Conservation (phyloP, 2,797 vertebrate species). For the Telmatherina bonti region DNA sequence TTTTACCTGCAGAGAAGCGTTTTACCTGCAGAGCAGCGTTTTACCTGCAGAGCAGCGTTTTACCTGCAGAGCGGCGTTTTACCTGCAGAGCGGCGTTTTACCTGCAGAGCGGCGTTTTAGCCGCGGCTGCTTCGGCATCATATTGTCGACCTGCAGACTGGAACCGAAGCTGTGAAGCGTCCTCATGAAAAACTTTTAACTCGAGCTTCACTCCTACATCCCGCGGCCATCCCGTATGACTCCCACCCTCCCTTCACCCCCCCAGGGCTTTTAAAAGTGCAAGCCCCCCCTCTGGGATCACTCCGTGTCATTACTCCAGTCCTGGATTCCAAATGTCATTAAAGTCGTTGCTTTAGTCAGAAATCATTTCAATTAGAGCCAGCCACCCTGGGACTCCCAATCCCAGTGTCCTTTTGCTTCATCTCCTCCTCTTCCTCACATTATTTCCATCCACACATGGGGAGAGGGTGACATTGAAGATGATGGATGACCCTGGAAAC, state of each 20-base stretch:
- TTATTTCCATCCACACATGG: conserved; percentile 17
- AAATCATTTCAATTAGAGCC: conserved; percentile 80
- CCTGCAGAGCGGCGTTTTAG: too few relatives aligned
- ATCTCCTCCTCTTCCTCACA: conserved; percentile 12
- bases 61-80: too few relatives aligned
- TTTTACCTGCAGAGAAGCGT: too few relatives aligned
- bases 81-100: too few relatives aligned
- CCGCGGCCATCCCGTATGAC: too few relatives aligned
- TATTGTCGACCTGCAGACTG: too few relatives aligned
- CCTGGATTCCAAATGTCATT: conserved; percentile 80
- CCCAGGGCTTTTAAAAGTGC: conserved; percentile 59
- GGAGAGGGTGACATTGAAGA: conserved; percentile 43
- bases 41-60: too few relatives aligned
- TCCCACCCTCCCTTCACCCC: conserved; percentile 10
- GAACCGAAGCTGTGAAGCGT: too few relatives aligned
- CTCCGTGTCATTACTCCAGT: conserved; percentile 78
- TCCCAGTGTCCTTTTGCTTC: conserved; percentile 16
- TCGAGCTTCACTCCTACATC: conserved; percentile 42
- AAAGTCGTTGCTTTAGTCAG: conserved; percentile 78
- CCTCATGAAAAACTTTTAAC: conserved; percentile 54
- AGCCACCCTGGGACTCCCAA: conserved; percentile 67
- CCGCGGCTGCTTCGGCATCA: too few relatives aligned
- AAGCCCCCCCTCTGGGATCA: conserved; percentile 53
- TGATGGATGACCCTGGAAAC: neutral
- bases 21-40: too few relatives aligned